These are phyloP conservation scores for Scaptomyza caliginosa DNA, from an alignment of 2,888 invertebrate genomes.

Conservation along the genomic window DNA sequence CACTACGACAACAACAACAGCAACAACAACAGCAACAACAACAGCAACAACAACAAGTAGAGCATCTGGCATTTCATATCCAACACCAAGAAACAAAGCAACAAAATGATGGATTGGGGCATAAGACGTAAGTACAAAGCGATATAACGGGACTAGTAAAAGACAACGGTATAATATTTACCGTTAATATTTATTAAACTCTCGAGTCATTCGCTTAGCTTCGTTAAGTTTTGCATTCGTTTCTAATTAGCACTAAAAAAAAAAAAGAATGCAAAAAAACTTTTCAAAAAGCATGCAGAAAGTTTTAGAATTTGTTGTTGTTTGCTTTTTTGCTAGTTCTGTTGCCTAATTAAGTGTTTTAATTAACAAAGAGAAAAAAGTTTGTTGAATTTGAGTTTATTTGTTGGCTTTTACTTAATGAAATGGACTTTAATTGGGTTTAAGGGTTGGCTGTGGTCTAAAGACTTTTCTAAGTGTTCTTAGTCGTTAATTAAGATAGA, in stretches of 20 bases:
- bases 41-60: slow-evolving; percentile 13
- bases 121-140: slow-evolving; percentile 87
- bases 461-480: no score
- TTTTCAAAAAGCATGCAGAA: slow-evolving; percentile 10
- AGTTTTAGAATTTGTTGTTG: slow-evolving; percentile 7
- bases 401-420: not conserved
- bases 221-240: not conserved
- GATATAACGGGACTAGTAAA: not conserved
- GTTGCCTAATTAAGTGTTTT: slow-evolving; percentile 35
- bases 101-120: slow-evolving; percentile 90
- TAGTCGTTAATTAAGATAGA: not conserved
- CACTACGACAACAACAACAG: slow-evolving; percentile 8
- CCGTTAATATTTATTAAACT: slow-evolving; percentile 22
- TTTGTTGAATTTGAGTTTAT: not conserved
- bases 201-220: slow-evolving; percentile 7
- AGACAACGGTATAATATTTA: slow-evolving; percentile 2
- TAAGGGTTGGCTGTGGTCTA: no score
- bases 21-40: slow-evolving; percentile 8
- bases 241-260: slow-evolving; percentile 30
- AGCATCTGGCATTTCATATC: slow-evolving; percentile 22
- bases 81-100: slow-evolving; percentile 27
- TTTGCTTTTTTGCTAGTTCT: not conserved
- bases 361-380: not conserved
- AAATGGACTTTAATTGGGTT: slow-evolving; percentile 5
- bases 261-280: slow-evolving; percentile 37